A percentile compares a stretch with the other conserved stretches of the same genome.
These are phyloP conservation scores for Tetramorium simillimum DNA, from an alignment of 1,140 invertebrate species.

Conservation along the genomic window DNA sequence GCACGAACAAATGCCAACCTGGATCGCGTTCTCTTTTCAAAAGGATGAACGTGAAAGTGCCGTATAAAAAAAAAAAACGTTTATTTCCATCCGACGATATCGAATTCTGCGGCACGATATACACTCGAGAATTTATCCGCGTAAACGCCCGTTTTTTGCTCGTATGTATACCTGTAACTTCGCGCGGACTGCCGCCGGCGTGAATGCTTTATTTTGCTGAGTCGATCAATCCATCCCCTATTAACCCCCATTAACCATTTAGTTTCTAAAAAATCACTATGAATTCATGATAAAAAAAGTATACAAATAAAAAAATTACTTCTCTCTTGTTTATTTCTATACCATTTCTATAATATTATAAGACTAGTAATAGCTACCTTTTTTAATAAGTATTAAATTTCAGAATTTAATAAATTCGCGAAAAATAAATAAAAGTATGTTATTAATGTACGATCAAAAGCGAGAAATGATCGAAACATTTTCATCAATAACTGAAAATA, in stretches of 20 bases:
- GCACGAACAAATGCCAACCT: neutral
- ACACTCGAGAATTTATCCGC: slow-evolving; percentile 48
- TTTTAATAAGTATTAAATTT: neutral
- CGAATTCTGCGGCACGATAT: slow-evolving; percentile 34
- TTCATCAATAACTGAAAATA: neutral
- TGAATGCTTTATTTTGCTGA: slow-evolving; percentile 14
- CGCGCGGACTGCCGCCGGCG: neutral
- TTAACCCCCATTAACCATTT: slow-evolving; percentile 34
- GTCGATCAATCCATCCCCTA: slow-evolving; percentile 30
- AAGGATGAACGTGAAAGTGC: neutral
- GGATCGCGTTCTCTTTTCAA: neutral
- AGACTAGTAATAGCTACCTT: neutral
- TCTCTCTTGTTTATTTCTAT: neutral
- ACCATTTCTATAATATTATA: neutral
- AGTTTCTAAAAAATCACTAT: neutral
- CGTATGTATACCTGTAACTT: slow-evolving; percentile 35
- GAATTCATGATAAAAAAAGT: neutral
- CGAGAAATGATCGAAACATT: neutral
- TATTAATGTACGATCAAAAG: neutral
- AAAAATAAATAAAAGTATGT: neutral
- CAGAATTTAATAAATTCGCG: neutral
- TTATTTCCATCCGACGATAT: slow-evolving; percentile 46
- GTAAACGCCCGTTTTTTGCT: slow-evolving; percentile 37
- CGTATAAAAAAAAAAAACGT: slow-evolving; percentile 42
- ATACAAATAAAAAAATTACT: neutral